These are phyloP conservation scores for Dasyprocta punctata DNA, from an alignment of 2,113 vertebrate genomes.

Conservation along the genomic window DNA sequence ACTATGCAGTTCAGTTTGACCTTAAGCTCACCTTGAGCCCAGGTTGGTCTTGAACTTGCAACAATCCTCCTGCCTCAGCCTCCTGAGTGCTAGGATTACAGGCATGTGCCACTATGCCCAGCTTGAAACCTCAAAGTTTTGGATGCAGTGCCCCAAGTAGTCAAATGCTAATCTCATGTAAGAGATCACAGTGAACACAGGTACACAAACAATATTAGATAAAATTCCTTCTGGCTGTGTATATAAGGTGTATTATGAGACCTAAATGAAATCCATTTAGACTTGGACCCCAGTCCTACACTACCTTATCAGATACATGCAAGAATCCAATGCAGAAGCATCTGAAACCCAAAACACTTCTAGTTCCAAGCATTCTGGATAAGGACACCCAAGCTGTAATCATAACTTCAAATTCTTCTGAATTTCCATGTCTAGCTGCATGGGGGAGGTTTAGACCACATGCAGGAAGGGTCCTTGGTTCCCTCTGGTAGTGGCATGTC, in stretches of 20 bases:
- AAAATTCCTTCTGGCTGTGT: too few relatives aligned
- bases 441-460: too few relatives aligned
- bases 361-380: not conserved
- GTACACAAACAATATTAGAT: rapidly evolving
- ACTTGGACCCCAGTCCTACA: not conserved
- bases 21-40: too few relatives aligned
- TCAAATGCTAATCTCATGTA: not conserved
- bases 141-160: not conserved
- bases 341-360: not conserved
- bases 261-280: too few relatives aligned
- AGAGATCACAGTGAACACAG: not conserved
- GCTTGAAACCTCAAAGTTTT: not conserved
- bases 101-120: too few relatives aligned
- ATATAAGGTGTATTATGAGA: too few relatives aligned
- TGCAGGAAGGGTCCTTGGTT: not conserved
- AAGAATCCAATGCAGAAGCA: not conserved
- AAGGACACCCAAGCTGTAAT: not conserved
- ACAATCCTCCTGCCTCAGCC: too few relatives aligned
- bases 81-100: too few relatives aligned
- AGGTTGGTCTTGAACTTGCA: too few relatives aligned
- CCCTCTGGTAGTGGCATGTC: too few relatives aligned
- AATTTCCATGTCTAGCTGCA: not conserved
- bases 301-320: too few relatives aligned
- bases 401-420: not conserved
- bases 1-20: too few relatives aligned